Conservation (phyloP, 2,113 vertebrate genomes). For the Perca flavescens region DNA sequence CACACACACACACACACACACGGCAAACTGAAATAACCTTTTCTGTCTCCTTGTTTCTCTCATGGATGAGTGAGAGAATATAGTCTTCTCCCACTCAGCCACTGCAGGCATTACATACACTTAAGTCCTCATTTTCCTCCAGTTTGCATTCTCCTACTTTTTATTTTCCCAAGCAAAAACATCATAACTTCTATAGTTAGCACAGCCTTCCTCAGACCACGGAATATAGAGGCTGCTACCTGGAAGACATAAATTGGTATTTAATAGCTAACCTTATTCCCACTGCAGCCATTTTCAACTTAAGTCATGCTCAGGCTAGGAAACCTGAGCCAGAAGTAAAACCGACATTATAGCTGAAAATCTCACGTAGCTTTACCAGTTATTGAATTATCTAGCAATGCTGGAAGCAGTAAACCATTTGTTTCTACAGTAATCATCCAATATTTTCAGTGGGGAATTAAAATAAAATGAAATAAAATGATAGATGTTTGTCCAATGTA, state of each 20-base stretch:
- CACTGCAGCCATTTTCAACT: constrained; percentile 66
- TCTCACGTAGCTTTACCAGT: constrained; percentile 22
- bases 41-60: constrained; percentile 38
- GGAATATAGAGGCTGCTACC: constrained; percentile 50
- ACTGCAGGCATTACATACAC: constrained; percentile 23
- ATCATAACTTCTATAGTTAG: constrained; percentile 42
- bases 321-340: constrained; percentile 46
- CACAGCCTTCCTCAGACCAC: constrained; percentile 33
- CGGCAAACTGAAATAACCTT: constrained; percentile 66
- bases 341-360: constrained; percentile 30
- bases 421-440: not conserved
- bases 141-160: constrained; percentile 21
- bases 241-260: constrained; percentile 57
- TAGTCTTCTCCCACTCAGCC: constrained; percentile 39
- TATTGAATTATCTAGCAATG: constrained; percentile 29
- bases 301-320: constrained; percentile 45
- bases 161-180: constrained; percentile 37
- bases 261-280: constrained; percentile 65
- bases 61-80: constrained; percentile 65
- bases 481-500: constrained; percentile 8
- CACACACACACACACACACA: constrained; percentile 34
- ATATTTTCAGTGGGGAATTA: constrained; percentile 6
- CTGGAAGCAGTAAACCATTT: constrained; percentile 25
- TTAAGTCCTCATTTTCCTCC: constrained; percentile 10
- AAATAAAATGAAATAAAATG: not conserved